A percentile compares a stretch with the other conserved stretches of the same genome.
phyloP scores from a whole-genome alignment of 2,797 vertebrate genomes.

The Lagorchestes hirsutus region DNA sequence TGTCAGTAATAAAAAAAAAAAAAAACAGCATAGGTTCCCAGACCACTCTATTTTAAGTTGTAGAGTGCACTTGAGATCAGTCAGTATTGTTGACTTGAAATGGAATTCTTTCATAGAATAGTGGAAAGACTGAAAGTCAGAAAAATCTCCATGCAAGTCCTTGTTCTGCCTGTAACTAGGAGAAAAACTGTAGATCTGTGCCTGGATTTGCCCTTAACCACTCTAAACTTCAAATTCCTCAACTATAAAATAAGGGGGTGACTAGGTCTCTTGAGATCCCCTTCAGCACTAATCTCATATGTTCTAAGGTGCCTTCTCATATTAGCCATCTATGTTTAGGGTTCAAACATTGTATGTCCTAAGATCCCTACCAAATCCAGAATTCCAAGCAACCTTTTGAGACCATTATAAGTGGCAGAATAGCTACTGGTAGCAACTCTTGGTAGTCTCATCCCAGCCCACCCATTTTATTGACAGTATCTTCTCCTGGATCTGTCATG shows the following conservation, averaged over 20 bases:
- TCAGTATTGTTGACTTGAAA: neutral
- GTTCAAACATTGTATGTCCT: neutral
- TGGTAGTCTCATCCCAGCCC: neutral
- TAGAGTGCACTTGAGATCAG: neutral
- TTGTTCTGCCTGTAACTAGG: neutral
- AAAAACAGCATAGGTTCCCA: neutral
- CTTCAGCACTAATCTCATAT: neutral
- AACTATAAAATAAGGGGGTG: neutral
- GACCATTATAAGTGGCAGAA: neutral
- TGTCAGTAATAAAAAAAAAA: neutral
- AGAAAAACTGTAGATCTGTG: neutral
- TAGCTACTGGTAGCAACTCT: neutral
- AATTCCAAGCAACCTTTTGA: neutral
- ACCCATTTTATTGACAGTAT: slow-evolving; percentile 11
- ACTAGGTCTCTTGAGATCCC: neutral
- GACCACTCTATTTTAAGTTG: neutral
- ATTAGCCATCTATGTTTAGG: neutral
- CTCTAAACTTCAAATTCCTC: neutral
- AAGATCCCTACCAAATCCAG: neutral
- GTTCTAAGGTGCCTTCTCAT: neutral
- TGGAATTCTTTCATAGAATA: neutral
- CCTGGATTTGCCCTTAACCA: neutral
- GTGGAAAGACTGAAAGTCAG: neutral
- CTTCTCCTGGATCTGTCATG: neutral
- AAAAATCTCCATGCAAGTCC: neutral